Evolutionary conservation across 2,797 vertebrate species (phyloP).

Genomic region (Paedocypris micromegethes): DNA sequence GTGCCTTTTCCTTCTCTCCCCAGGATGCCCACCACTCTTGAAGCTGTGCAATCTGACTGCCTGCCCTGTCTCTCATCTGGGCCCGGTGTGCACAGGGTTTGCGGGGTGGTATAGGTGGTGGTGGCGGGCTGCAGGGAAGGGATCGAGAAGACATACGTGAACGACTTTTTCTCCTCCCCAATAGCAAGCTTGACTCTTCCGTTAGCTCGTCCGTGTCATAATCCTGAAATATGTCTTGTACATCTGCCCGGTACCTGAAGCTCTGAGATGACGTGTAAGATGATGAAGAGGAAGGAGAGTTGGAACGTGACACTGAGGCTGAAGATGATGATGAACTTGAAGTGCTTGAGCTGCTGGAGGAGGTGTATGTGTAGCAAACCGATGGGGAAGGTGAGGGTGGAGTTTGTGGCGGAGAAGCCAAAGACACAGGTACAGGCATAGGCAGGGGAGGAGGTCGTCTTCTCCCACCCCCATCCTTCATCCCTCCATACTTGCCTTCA

Average conservation of each 20-base stretch:
- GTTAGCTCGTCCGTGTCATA: conserved; percentile 71
- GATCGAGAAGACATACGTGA: conserved; percentile 72
- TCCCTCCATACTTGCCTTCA: conserved; percentile 63
- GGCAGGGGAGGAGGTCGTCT: conserved; percentile 64
- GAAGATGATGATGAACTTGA: conserved; percentile 69
- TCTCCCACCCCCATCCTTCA: conserved; percentile 59
- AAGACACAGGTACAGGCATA: conserved; percentile 62
- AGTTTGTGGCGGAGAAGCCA: conserved; percentile 69
- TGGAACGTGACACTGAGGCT: conserved; percentile 66
- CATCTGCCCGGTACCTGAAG: conserved; percentile 65
- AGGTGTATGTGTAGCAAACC: conserved; percentile 64
- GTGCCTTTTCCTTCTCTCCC: conserved; percentile 65
- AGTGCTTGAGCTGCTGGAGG: conserved; percentile 63
- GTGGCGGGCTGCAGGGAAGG: conserved; percentile 68
- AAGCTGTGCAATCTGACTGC: conserved; percentile 70
- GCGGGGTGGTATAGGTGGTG: conserved; percentile 70
- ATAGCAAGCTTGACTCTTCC: conserved; percentile 75
- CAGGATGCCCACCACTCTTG: conserved; percentile 77
- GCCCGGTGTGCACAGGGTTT: conserved; percentile 72
- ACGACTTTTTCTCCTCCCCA: conserved; percentile 63
- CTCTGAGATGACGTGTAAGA: conserved; percentile 71
- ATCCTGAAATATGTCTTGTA: conserved; percentile 62
- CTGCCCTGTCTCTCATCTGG: conserved; percentile 67
- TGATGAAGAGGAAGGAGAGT: conserved; percentile 67
- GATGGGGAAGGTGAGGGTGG: conserved; percentile 70